Evolutionary conservation across 2,888 invertebrate species (phyloP).

Genomic region (Elgonia sp.): DNA sequence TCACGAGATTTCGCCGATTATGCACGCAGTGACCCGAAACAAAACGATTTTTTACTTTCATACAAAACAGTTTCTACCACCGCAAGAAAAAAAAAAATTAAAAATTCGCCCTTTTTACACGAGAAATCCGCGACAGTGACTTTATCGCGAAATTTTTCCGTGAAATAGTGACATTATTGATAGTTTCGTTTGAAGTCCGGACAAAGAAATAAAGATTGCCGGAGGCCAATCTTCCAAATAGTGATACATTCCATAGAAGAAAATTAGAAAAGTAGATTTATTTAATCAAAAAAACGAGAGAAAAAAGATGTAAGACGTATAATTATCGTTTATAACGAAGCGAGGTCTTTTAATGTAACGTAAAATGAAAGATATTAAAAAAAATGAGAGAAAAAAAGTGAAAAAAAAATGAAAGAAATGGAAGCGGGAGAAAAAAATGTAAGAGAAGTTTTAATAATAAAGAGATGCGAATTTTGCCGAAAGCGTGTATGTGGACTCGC

Average conservation of each 20-base stretch:
- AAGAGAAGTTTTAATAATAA: constrained; percentile 57
- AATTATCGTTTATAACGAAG: constrained; percentile 79
- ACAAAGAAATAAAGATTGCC: constrained; percentile 76
- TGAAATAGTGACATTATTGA: not conserved
- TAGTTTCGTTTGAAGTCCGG: constrained; percentile 67
- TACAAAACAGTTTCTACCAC: constrained; percentile 52
- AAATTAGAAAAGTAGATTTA: constrained; percentile 78
- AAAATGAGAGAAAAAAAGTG: constrained; percentile 37
- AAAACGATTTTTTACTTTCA: constrained; percentile 68
- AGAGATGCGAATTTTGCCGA: constrained; percentile 77
- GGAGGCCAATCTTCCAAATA: constrained; percentile 85
- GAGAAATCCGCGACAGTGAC: constrained; percentile 40
- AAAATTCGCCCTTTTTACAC: constrained; percentile 22
- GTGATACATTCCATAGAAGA: constrained; percentile 86
- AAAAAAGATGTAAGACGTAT: constrained; percentile 40
- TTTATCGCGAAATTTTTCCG: constrained; percentile 52
- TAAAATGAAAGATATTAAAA: constrained; percentile 36
- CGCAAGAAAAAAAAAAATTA: constrained; percentile 13
- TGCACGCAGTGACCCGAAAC: not conserved
- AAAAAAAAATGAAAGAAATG: constrained; percentile 28
- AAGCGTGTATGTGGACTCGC: constrained; percentile 80
- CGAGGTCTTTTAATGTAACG: constrained; percentile 66
- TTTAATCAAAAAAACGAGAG: constrained; percentile 81
- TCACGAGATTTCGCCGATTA: constrained; percentile 27
- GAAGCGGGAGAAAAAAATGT: constrained; percentile 15